Conservation (phyloP, 92 coral and sea anemone genomes). For the Galaxea fascicularis region DNA sequence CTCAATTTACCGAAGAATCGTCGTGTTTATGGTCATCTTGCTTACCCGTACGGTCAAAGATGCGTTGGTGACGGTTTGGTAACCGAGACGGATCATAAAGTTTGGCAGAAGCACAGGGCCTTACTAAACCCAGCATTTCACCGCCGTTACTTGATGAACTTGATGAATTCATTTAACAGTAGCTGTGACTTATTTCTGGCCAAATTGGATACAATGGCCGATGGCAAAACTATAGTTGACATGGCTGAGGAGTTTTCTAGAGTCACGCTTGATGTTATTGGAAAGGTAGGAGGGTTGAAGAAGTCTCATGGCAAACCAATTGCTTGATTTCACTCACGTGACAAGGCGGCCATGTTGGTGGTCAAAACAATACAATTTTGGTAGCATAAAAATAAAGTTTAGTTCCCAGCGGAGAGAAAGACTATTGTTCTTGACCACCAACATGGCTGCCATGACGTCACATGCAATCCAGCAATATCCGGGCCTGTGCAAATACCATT, state of each 20-base stretch:
- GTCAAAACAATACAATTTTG: too few species aligned
- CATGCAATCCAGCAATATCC: too few species aligned
- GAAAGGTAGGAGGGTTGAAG: conserved; percentile 70
- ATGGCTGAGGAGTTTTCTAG: conserved; percentile 89
- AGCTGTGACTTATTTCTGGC: conserved; percentile 81
- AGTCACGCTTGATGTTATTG: conserved; percentile 88
- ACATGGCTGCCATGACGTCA: too few species aligned
- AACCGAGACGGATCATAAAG: conserved; percentile 67
- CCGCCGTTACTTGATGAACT: conserved; percentile 81
- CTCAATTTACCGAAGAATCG: conserved; percentile 70
- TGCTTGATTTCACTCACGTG: too few species aligned
- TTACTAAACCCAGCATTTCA: conserved; percentile 92
- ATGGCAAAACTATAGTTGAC: conserved; percentile 70
- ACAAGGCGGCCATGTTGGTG: too few species aligned
- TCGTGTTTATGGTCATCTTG: conserved; percentile 34
- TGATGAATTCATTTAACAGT: conserved; percentile 79
- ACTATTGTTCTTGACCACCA: too few species aligned
- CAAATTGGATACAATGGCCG: conserved; percentile 74
- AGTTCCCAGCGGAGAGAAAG: too few species aligned
- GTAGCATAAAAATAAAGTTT: too few species aligned
- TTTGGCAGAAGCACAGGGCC: conserved; percentile 82
- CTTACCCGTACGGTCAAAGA: conserved; percentile 75
- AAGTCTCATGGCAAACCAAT: too few species aligned
- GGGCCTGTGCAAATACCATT: too few species aligned
- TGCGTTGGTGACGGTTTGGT: conserved; percentile 72